A percentile compares a stretch with the other conserved stretches of the same genome.
Conservation (phyloP, 2,888 invertebrate species). For the Tanypteryx hageni region DNA sequence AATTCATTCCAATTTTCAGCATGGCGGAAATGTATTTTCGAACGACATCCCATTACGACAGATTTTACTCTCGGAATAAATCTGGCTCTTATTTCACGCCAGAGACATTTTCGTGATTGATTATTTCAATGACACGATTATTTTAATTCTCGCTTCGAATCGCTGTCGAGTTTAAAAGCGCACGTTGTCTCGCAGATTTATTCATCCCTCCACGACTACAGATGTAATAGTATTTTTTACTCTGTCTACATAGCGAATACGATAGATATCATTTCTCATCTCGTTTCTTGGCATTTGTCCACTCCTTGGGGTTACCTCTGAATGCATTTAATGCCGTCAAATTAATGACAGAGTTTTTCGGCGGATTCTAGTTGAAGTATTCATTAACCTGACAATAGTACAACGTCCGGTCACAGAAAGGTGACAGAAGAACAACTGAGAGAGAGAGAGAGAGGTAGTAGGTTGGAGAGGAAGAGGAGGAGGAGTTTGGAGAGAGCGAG, state of each 20-base stretch:
- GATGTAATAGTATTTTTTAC: background rate
- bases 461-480: no score
- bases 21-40: background rate
- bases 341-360: no score
- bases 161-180: background rate
- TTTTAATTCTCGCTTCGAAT: background rate
- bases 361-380: no score
- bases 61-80: background rate
- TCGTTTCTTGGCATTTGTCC: background rate
- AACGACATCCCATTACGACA: background rate
- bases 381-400: no score
- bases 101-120: background rate
- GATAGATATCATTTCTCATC: background rate
- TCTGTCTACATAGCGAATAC: background rate
- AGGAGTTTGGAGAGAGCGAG: no score
- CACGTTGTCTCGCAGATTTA: background rate
- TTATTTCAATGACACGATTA: background rate
- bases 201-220: background rate
- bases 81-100: background rate
- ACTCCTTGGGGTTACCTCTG: background rate
- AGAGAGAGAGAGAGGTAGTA: no score
- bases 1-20: background rate
- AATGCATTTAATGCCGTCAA: no score
- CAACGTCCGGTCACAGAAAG: no score
- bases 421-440: no score